Evolutionary conservation across 2,797 vertebrate species (phyloP), one percentile per base, ranked within the genome.

Genomic region (Heterohyrax brucei): DNA sequence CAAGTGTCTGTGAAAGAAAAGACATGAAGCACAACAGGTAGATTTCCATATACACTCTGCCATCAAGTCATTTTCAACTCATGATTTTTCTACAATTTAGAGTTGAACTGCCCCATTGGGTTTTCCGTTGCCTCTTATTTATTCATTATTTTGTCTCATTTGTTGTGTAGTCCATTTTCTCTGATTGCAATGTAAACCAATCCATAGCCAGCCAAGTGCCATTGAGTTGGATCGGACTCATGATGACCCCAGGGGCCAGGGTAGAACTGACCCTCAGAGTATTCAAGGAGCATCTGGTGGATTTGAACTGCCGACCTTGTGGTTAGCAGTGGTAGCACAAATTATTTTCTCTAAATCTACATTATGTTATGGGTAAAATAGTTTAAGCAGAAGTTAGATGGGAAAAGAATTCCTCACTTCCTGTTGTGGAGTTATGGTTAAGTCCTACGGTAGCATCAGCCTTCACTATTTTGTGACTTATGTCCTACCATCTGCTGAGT

Each of bases 401-500:
- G 2, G 92, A 77, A 84, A 28, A 66, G 12, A 39, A 80, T 59
- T 78, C 80, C 79, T 95, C n/a, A 50, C 6, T 28, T 93, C 19
- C 39, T 68, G 13, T 66, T 46, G 2, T 62, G 10, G 39, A 1
- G 19, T 68, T 79, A 75, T n/a, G 18, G 5, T 72, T 93, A 26
- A 87, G 19, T 46, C 62, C 75, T 86, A 1, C 59, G 62, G 2
- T 75, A 73, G 28, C 68, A 91, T 96, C 18, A 5, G 64, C 14
- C 28, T 66, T 85, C 76, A 73, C n/a, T 4, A 75, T 90, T 93
- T 94, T 84, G 46, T 53, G 39, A 89, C 82, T 56, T 81, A 53
- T 66, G 26, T 86, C 7, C 48, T 76, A 68, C 22, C 62, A 70
- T 86, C 26, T 70, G 5, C 62, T 89, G 53, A 88, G 12, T 66